Conservation (phyloP, 2,797 vertebrate genomes). For the Poecilia gillii region DNA sequence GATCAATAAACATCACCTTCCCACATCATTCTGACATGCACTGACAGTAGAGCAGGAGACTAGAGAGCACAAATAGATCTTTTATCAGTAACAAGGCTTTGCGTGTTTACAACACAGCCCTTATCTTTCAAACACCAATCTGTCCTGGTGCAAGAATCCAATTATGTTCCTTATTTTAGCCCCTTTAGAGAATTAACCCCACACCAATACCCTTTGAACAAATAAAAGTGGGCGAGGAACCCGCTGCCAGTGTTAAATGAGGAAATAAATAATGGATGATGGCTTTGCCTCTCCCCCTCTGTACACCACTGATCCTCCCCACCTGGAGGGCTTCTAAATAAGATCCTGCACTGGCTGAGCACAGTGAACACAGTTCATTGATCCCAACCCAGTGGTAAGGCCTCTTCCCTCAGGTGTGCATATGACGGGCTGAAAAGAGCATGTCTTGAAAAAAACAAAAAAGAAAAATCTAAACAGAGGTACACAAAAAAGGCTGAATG, state of each 20-base stretch:
- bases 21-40: slow-evolving; percentile 40
- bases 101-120: slow-evolving; percentile 71
- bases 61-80: slow-evolving; percentile 49
- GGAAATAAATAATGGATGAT: slow-evolving; percentile 75
- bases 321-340: slow-evolving; percentile 77
- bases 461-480: slow-evolving; percentile 23
- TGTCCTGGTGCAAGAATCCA: slow-evolving; percentile 67
- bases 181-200: slow-evolving; percentile 73
- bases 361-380: slow-evolving; percentile 72
- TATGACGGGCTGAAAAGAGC: slow-evolving; percentile 64
- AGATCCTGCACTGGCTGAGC: slow-evolving; percentile 70
- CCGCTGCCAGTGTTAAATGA: slow-evolving; percentile 71
- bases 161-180: slow-evolving; percentile 75
- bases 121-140: slow-evolving; percentile 66
- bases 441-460: slow-evolving; percentile 25
- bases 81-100: slow-evolving; percentile 65
- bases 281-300: slow-evolving; percentile 57
- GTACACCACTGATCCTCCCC: slow-evolving; percentile 69
- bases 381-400: slow-evolving; percentile 64
- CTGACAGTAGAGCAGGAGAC: slow-evolving; percentile 49
- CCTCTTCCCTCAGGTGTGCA: slow-evolving; percentile 64
- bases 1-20: slow-evolving; percentile 48
- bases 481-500: slow-evolving; percentile 37
- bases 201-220: slow-evolving; percentile 59
- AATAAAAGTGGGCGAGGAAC: slow-evolving; percentile 59